These are phyloP conservation scores for Machimus rusticus DNA, from an alignment of 2,888 invertebrate species.

Conservation along the genomic window DNA sequence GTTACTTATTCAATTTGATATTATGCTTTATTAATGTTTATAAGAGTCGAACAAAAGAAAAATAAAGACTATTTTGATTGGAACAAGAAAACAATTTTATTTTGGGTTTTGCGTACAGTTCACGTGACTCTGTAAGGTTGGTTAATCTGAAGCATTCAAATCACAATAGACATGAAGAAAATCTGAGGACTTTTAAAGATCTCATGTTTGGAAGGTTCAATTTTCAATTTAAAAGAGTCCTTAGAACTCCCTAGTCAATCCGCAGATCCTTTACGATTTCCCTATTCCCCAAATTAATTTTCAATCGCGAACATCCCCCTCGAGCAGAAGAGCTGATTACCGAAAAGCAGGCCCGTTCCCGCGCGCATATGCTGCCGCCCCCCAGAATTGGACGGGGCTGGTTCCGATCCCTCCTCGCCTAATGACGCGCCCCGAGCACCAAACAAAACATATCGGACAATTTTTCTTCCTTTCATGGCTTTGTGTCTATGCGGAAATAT, in stretches of 20 bases:
- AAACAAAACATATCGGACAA: constrained; percentile 31
- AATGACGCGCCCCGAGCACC: not conserved
- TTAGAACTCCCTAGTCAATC: not conserved
- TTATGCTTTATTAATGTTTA: too few species aligned
- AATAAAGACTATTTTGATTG: too few species aligned
- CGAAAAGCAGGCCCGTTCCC: not conserved
- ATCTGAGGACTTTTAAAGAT: too few species aligned
- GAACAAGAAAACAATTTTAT: too few species aligned
- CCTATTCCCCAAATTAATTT: not conserved
- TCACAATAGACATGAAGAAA: too few species aligned
- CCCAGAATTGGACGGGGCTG: not conserved
- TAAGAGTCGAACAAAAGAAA: too few species aligned
- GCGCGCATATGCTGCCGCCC: not conserved
- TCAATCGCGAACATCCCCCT: not conserved
- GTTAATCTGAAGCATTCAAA: too few species aligned
- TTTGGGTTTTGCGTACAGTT: too few species aligned
- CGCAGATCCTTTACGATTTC: not conserved
- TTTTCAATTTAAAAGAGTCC: too few species aligned
- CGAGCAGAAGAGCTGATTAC: not conserved
- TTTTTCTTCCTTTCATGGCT: constrained; percentile 22
- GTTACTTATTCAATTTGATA: too few species aligned
- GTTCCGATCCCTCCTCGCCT: not conserved
- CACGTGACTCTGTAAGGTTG: too few species aligned
- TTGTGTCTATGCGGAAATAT: not conserved
- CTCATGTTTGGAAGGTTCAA: too few species aligned